Base-by-base conservation (phyloP, 1,140 invertebrate genomes). In the Rhagoletis zephyria region DNA sequence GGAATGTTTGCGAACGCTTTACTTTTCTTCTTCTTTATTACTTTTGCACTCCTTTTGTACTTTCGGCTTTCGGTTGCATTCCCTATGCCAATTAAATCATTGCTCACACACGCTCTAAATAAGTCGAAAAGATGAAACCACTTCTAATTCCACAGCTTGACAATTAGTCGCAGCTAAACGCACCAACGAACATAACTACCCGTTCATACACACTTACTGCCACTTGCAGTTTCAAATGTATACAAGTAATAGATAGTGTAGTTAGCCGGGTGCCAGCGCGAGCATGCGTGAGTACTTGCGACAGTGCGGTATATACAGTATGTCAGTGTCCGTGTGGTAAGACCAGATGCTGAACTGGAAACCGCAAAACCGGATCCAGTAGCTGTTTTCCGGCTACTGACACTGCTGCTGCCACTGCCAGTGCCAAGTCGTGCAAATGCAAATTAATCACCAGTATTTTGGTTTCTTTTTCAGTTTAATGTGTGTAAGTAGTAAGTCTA, bases 351-450 rank as follows among this genome's bases (percentile, higher is more conserved):
- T 81, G 48, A 81, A 81, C 48, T 51, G 48, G 48, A 51, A 81
- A 81, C 74, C 74, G 16, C 74, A 81, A 81, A 81, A 81, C 74
- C 74, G 74, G 74, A 81, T 81, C 51, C 74, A 81, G 74, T 81
- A 56, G 74, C 74, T 81, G 48, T 81, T 56, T 81, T 81, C 74
- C 74, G 74, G n/a, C n/a, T 77, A 45, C 70, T 30, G 30, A 30
- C 30, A 30, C 30, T 45, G 40, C 42, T 77, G 45, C 16, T 81
- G 74, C 10, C 30, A n/a, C 74, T n/a, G 19, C 9, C 48, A 9
- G n/a, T 81, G 48, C 48, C 9, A 48, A 81, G 30, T 81, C 74
- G 59, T 81, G 48, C 74, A 81, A 81, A 81, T 81, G 74, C 74
- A 81, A 81, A 81, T 81, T 81, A 81, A 81, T 81, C 74, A 56